Percentiles rank a stretch among this genome's conserved stretches.
Conservation (phyloP, 2,113 vertebrate genomes). For the Rhea americana region DNA sequence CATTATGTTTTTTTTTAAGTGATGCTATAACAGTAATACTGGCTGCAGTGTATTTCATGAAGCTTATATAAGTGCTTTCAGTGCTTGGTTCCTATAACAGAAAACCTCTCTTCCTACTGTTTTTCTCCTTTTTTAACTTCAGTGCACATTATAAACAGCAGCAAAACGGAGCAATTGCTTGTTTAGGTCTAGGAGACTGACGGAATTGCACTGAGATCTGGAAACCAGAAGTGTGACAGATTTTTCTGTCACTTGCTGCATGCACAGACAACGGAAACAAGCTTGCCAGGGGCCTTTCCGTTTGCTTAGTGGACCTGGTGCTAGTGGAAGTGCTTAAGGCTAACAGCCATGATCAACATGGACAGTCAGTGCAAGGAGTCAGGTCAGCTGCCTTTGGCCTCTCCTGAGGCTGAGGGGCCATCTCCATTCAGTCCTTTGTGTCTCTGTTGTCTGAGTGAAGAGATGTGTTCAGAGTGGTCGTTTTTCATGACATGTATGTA, state of each 20-base stretch:
- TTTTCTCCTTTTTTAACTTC: background rate
- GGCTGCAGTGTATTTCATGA: background rate
- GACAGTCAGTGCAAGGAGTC: background rate
- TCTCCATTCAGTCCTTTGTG: background rate
- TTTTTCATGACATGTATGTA: background rate
- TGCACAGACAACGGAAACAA: background rate
- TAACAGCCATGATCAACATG: background rate
- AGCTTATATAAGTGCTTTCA: background rate
- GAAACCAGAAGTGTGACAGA: background rate
- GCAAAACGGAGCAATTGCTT: background rate
- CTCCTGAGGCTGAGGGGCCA: background rate
- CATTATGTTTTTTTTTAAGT: background rate
- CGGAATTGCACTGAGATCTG: background rate
- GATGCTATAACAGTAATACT: background rate
- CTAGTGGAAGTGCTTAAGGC: background rate
- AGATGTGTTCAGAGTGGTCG: background rate
- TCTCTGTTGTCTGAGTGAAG: background rate
- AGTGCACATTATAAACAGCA: background rate
- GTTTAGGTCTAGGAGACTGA: background rate
- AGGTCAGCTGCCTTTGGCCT: background rate
- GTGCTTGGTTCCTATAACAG: slow-evolving; percentile 4
- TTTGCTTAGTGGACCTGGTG: background rate
- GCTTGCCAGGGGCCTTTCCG: background rate
- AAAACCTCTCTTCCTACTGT: background rate
- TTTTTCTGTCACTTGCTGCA: background rate